phyloP scores from a whole-genome alignment of 2,888 invertebrate species.

The Petrolisthes cinctipes region DNA sequence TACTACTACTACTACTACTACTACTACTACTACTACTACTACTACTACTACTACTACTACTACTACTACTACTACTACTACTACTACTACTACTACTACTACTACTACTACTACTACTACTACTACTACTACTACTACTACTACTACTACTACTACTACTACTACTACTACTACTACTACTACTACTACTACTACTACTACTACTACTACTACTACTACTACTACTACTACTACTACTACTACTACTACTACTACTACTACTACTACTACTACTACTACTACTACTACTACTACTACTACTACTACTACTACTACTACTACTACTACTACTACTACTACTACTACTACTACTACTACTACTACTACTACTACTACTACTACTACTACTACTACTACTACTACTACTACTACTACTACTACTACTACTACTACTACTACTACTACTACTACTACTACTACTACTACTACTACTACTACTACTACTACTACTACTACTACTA shows the following conservation, averaged over 20 bases:
- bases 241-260: slow-evolving; percentile 24
- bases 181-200: slow-evolving; percentile 20
- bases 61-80: too few species aligned
- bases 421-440: slow-evolving; percentile 18
- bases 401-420: slow-evolving; percentile 20
- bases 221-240: slow-evolving; percentile 25
- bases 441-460: slow-evolving; percentile 15
- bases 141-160: slow-evolving; percentile 17
- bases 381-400: slow-evolving; percentile 20
- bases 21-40: too few species aligned
- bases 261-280: slow-evolving; percentile 24
- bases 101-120: slow-evolving; percentile 12
- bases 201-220: slow-evolving; percentile 23
- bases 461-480: slow-evolving; percentile 12
- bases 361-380: slow-evolving; percentile 20
- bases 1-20: too few species aligned
- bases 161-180: slow-evolving; percentile 23
- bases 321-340: slow-evolving; percentile 20
- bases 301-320: slow-evolving; percentile 3
- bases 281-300: slow-evolving; percentile 22
- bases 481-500: neutral
- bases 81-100: neutral
- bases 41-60: too few species aligned
- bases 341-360: slow-evolving; percentile 20
- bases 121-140: slow-evolving; percentile 25